These are phyloP conservation scores for Herpailurus yagouaroundi DNA, from an alignment of 2,113 vertebrate species.

Conservation along the genomic window DNA sequence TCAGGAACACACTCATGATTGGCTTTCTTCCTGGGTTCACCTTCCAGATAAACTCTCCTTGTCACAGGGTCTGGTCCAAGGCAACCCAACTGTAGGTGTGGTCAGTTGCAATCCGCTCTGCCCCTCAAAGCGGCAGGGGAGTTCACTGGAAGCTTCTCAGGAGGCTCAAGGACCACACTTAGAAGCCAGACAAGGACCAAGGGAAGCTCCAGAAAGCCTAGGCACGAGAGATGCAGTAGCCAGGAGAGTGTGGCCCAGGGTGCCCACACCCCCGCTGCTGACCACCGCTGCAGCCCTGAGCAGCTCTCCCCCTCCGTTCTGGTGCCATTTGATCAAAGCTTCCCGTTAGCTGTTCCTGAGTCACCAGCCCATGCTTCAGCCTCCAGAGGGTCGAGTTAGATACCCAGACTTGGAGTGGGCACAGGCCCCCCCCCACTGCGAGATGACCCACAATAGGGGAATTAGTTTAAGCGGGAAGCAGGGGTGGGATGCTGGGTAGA, in stretches of 20 bases:
- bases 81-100: background rate
- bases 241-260: background rate
- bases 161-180: background rate
- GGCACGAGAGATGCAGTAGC: background rate
- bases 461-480: background rate
- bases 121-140: background rate
- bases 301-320: no score
- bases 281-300: fast-evolving
- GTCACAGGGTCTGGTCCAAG: background rate
- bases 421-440: no score
- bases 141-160: background rate
- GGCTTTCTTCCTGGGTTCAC: background rate
- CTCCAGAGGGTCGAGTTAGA: background rate
- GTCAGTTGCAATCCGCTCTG: background rate
- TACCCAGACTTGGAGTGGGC: background rate
- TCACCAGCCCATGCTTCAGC: background rate
- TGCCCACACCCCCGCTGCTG: background rate
- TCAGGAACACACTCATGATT: background rate
- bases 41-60: background rate
- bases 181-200: background rate
- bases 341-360: background rate
- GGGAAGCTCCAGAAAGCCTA: background rate
- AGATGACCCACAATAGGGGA: background rate
- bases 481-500: background rate
- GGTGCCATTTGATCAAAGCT: background rate